Base-by-base conservation (phyloP, 1,140 invertebrate species). In the Rhopalosiphum maidis region DNA sequence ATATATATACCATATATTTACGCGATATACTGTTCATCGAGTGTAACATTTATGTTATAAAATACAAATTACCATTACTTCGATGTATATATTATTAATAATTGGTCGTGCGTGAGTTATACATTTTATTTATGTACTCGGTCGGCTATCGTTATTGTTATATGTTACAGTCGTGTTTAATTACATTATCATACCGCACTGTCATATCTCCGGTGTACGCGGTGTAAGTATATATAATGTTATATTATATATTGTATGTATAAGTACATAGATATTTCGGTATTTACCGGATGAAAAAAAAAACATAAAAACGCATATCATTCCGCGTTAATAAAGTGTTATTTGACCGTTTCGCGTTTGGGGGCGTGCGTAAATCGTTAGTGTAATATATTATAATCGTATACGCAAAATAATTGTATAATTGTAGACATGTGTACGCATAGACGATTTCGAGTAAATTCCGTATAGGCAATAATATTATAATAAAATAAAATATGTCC, bases 21-120 rank as follows among this genome's bases (percentile, higher is more conserved):
- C 48, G 15, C 48, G 3, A 77, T 77, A n/a, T n/a, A n/a, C 15
- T n/a, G 60, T 77, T 77, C 60, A 77, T 30, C 60, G 30, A 30
- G 60, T 77, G n/a, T 77, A 77, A 5, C 30, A 6, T 77, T 77
- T 77, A n/a, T n/a, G 60, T 77, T 35, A 77, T 77, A 77, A 77
- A 77, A n/a, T 77, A 77, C 30, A 77, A 77, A 77, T 77, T 77
- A 77, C 30, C 60, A 77, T 77, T n/a, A 4, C 60, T 4, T 3
- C 11, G 60, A 5, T n/a, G 82, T 83, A 41, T 85, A 85, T 25
- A 25, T 85, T 85, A 85, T 41, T 85, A 43, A 85, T 85, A 85
- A 43, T 83, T 83, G 82, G 83, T 85, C 37, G 83, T 85, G 83
- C 83, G 83, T 43, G 83, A 85, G 83, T 85, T 85, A 23, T 41